phyloP scores from a whole-genome alignment of 2,888 invertebrate genomes.

The Glyphotaelius pellucidus region DNA sequence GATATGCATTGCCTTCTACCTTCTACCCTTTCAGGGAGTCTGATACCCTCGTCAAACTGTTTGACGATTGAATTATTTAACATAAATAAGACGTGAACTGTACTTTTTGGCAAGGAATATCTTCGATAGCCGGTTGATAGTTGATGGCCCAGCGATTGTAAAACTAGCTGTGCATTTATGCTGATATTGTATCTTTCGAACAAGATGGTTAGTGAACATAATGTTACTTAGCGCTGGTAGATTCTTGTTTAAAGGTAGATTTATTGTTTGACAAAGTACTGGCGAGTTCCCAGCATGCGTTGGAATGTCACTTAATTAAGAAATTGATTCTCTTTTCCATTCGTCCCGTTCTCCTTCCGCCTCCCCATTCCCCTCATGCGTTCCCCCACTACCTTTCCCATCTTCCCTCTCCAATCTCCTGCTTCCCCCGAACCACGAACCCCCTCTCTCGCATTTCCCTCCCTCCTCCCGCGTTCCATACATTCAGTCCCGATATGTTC shows the following conservation, averaged over 20 bases:
- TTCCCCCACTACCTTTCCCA: too few relatives aligned
- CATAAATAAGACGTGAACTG: constrained; percentile 57
- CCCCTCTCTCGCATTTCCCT: too few relatives aligned
- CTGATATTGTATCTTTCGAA: background rate
- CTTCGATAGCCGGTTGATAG: background rate
- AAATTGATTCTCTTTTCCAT: too few relatives aligned
- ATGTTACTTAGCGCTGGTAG: background rate
- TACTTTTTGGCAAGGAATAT: background rate
- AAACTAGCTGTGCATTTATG: background rate
- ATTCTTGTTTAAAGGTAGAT: background rate
- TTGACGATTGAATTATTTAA: constrained; percentile 53
- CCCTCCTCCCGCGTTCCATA: too few relatives aligned
- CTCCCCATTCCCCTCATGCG: too few relatives aligned
- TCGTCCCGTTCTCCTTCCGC: too few relatives aligned
- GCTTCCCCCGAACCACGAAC: too few relatives aligned
- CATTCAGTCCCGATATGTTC: too few relatives aligned
- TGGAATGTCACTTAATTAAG: too few relatives aligned
- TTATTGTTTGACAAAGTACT: too few relatives aligned
- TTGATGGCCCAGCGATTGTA: background rate
- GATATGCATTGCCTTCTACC: constrained; percentile 52
- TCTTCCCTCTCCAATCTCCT: too few relatives aligned
- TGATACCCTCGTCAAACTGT: constrained; percentile 55
- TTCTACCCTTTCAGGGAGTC: constrained; percentile 24
- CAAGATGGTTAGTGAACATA: background rate
- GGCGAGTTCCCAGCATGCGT: too few relatives aligned